These are phyloP conservation scores for Eueides isabella DNA, from an alignment of 1,140 invertebrate genomes.

Conservation along the genomic window DNA sequence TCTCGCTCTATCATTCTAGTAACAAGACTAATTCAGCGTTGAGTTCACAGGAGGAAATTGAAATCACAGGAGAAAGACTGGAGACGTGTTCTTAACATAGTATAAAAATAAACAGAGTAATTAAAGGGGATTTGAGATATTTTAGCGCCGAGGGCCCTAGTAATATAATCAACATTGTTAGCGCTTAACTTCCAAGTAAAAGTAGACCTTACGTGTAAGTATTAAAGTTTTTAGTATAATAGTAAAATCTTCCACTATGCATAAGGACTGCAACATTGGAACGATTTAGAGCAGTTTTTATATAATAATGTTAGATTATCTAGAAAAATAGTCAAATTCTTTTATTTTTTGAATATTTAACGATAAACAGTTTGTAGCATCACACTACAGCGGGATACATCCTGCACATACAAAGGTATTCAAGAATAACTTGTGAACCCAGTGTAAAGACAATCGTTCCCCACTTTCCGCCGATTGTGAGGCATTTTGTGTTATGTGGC, in stretches of 20 bases:
- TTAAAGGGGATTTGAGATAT: not conserved
- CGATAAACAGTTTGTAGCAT: too few relatives aligned
- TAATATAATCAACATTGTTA: conserved; percentile 1
- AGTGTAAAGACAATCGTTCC: too few relatives aligned
- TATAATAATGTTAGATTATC: not conserved
- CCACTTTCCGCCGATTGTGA: too few relatives aligned
- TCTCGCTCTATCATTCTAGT: too few relatives aligned
- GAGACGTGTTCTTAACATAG: not conserved
- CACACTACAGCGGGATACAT: too few relatives aligned
- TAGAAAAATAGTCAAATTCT: not conserved
- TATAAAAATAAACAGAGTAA: not conserved
- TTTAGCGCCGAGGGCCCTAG: not conserved
- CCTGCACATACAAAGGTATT: too few relatives aligned
- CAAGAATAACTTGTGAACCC: too few relatives aligned
- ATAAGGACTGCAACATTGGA: not conserved
- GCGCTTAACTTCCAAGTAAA: not conserved
- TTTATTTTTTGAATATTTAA: too few relatives aligned
- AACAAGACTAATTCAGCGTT: too few relatives aligned
- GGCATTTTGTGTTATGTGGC: too few relatives aligned
- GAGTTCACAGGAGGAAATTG: not conserved
- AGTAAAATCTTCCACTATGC: not conserved
- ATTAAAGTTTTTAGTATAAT: not conserved
- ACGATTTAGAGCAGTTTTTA: not conserved
- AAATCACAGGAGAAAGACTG: not conserved
- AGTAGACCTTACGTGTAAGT: not conserved